Conservation (phyloP, 1,140 invertebrate species). For the Lerema accius region DNA sequence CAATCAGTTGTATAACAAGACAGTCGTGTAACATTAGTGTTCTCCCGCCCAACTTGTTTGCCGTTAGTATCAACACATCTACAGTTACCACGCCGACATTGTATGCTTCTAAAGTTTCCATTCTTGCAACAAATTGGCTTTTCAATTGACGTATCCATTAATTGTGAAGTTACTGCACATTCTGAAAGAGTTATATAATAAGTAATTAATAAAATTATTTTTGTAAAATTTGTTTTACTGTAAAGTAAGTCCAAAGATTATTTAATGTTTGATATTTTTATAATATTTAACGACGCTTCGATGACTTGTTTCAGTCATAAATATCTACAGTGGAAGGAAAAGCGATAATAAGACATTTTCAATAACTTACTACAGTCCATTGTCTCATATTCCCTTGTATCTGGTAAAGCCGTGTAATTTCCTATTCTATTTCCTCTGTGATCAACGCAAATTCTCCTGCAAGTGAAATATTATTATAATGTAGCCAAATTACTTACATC, state of each 20-base stretch:
- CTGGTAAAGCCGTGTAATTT: slow-evolving; percentile 61
- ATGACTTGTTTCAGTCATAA: no score
- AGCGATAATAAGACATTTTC: no score
- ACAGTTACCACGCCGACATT: slow-evolving; percentile 83
- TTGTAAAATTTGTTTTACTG: no score
- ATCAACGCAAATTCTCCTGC: slow-evolving; percentile 83
- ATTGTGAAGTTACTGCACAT: slow-evolving; percentile 80
- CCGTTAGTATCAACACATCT: slow-evolving; percentile 85
- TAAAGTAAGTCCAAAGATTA: no score
- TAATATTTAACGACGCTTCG: background rate
- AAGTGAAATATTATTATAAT: no score
- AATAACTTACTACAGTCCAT: slow-evolving; percentile 85
- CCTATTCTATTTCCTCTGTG: slow-evolving; percentile 76
- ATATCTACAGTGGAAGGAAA: no score
- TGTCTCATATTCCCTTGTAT: slow-evolving; percentile 51
- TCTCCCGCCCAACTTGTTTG: slow-evolving; percentile 75
- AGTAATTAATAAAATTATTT: no score
- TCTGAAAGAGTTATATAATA: slow-evolving; percentile 65
- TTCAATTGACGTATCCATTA: slow-evolving; percentile 72
- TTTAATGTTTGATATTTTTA: no score
- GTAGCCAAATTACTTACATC: no score
- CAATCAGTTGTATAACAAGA: slow-evolving; percentile 60
- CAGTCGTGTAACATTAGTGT: slow-evolving; percentile 53
- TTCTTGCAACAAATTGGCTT: slow-evolving; percentile 83
- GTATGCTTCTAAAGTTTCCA: slow-evolving; percentile 84